These are phyloP conservation scores for Hirtodrosophila alboralis DNA, from an alignment of 2,888 invertebrate species.

Conservation along the genomic window DNA sequence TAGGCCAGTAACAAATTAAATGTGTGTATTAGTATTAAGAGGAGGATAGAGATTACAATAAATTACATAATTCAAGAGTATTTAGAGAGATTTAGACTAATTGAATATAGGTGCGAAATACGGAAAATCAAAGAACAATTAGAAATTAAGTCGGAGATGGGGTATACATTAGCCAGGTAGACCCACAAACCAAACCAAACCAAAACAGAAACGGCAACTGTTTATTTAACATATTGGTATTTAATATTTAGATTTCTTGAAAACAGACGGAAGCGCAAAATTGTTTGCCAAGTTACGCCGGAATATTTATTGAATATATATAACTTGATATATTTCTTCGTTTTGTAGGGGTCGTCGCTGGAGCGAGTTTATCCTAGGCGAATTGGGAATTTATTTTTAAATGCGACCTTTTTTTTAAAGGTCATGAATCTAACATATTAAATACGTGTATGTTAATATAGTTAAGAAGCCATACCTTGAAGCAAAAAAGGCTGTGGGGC, in stretches of 20 bases:
- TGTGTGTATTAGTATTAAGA: slow-evolving; percentile 31
- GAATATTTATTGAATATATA: slow-evolving; percentile 25
- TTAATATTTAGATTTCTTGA: slow-evolving; percentile 76
- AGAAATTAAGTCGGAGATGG: slow-evolving; percentile 47
- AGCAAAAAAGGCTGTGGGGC: slow-evolving; percentile 93
- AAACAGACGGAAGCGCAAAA: slow-evolving; percentile 25
- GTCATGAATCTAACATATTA: slow-evolving; percentile 80
- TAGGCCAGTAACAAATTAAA: slow-evolving; percentile 59
- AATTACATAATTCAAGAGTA: slow-evolving; percentile 35
- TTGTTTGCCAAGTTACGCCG: slow-evolving; percentile 30
- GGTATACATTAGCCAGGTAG: slow-evolving; percentile 40
- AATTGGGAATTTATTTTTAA: slow-evolving; percentile 31
- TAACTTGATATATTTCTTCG: slow-evolving; percentile 31
- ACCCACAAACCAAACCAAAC: slow-evolving; percentile 69
- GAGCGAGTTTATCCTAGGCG: slow-evolving; percentile 62
- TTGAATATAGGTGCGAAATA: slow-evolving; percentile 51
- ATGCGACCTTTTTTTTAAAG: slow-evolving; percentile 19
- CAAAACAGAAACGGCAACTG: slow-evolving; percentile 65
- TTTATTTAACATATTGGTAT: slow-evolving; percentile 81
- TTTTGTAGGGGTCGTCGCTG: slow-evolving; percentile 34
- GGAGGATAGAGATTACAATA: slow-evolving; percentile 41
- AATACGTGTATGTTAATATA: slow-evolving; percentile 83
- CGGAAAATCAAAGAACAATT: slow-evolving; percentile 55
- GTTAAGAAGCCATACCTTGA: slow-evolving; percentile 89
- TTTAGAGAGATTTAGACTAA: slow-evolving; percentile 39